phyloP scores from a whole-genome alignment of 2,113 vertebrate genomes.

The Nycticebus coucang region DNA sequence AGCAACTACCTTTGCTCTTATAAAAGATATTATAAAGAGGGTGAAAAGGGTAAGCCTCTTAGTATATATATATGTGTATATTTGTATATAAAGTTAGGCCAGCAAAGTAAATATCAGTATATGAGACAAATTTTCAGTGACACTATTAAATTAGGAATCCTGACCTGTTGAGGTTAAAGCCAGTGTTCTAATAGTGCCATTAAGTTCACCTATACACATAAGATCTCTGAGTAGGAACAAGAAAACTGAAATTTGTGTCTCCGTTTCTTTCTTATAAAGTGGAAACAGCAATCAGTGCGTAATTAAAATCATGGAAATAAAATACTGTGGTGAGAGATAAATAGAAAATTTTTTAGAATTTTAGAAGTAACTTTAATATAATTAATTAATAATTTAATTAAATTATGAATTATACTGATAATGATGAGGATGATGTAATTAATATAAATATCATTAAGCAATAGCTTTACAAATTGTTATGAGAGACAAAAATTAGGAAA shows the following conservation, averaged over 20 bases:
- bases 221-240: neutral
- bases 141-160: neutral
- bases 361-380: neutral
- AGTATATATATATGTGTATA: neutral
- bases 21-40: neutral
- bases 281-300: neutral
- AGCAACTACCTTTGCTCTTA: neutral
- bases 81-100: neutral
- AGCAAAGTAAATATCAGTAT: neutral
- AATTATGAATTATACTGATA: neutral
- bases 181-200: neutral
- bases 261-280: constrained; percentile 24
- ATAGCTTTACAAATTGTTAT: neutral
- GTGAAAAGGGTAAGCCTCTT: neutral
- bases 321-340: neutral
- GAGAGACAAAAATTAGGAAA: neutral
- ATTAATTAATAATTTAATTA: no score
- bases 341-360: neutral
- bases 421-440: neutral
- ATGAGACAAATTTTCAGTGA: neutral
- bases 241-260: neutral
- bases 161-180: neutral
- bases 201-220: neutral
- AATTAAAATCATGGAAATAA: constrained; percentile 24
- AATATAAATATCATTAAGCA: neutral